Evolutionary conservation across 2,888 invertebrate species (phyloP), one percentile per base, ranked within the genome.

Genomic region (Drosophila parthenogenetica): DNA sequence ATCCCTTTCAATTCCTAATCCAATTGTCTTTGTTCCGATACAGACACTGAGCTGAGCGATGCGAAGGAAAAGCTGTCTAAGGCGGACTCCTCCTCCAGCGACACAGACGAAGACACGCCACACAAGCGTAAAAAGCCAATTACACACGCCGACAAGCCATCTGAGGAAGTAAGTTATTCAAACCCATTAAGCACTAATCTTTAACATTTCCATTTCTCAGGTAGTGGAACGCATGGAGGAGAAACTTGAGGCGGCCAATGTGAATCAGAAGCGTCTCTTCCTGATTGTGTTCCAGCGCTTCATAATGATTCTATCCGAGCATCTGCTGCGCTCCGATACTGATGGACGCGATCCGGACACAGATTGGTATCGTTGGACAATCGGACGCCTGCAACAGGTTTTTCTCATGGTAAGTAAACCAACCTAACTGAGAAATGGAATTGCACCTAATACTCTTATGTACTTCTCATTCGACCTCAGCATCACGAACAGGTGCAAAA

Each of bases 401-500:
- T 98, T 99, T 93, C 94, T 99, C 59, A 94, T 95, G 93, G 98
- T 98, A 92, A 94, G 94, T 93, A 14, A 11, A 3, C 11, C 1
- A 2, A 8, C 11, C 11, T 14, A 7, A 8, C 3, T 4, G 5
- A 14, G 13, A 5, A 13, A 35, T 13, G 16, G 39, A 11, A 8
- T 35, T 4, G n/a, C 2, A 29, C 1, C 5, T 3, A 14, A 2
- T 5, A 29, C 10, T 11, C 8, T 5, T 37, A 11, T 13, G 7
- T 29, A n/a, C 13, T 2, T 3, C 7, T 43, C 13, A 16, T 19
- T 16, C n/a, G 1, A 11, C 17, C 59, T 40, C 94, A 99, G 98
- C 98, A 99, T 92, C 97, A 98, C 91, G 98, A 98, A 90, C 98
- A 99, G 94, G 98, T 99, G 19, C 98, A 98, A 93, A 97, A 98